These are phyloP conservation scores for Megamerina dolium DNA, from an alignment of 2,888 invertebrate genomes.

Conservation along the genomic window DNA sequence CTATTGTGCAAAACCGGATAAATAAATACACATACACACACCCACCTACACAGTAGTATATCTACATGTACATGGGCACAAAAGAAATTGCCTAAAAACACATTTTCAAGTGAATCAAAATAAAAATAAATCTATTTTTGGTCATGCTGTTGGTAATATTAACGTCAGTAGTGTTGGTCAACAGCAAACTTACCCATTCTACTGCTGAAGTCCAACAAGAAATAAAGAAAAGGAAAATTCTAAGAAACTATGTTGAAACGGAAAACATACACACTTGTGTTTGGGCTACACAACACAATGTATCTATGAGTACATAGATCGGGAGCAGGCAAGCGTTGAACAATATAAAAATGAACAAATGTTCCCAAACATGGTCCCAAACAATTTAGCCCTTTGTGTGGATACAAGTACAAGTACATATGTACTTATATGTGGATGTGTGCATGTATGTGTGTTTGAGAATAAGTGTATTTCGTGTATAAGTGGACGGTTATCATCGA, in stretches of 20 bases:
- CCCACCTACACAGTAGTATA: too few species aligned
- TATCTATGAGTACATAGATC: too few species aligned
- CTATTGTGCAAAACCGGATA: neutral
- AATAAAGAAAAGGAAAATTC: neutral
- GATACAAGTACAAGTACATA: neutral
- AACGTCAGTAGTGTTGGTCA: too few species aligned
- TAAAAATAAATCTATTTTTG: neutral
- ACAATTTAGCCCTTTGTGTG: too few species aligned
- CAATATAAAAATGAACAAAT: too few species aligned
- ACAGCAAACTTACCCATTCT: neutral
- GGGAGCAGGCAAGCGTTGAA: too few species aligned
- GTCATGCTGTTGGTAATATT: neutral
- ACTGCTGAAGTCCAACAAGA: neutral
- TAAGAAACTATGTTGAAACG: neutral
- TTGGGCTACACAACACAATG: neutral
- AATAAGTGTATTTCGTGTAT: neutral
- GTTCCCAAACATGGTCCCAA: too few species aligned
- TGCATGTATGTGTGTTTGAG: neutral
- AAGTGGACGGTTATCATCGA: neutral
- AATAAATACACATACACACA: too few species aligned
- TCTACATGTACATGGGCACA: neutral
- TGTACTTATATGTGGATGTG: neutral
- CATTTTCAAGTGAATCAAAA: neutral
- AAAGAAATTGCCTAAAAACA: neutral
- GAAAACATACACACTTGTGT: neutral